Evolutionary conservation across 2,888 invertebrate genomes (phyloP).

Genomic region (Dynastes tityus): DNA sequence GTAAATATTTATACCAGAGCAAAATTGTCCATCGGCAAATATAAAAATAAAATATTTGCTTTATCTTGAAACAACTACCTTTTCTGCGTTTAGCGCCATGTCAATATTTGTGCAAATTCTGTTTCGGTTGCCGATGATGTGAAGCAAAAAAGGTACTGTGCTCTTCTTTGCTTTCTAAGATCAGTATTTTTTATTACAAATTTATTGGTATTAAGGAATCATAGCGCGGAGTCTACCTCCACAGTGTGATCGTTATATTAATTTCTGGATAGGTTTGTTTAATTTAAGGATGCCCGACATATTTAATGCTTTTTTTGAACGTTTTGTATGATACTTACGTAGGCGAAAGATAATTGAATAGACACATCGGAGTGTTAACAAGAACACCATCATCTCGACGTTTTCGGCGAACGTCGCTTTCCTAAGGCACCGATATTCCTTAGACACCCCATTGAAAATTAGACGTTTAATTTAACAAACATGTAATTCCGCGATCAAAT

Average conservation of each 20-base stretch:
- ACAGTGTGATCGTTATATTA: no score
- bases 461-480: slow-evolving; percentile 45
- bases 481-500: slow-evolving; percentile 53
- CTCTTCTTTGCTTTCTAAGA: no score
- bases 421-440: slow-evolving; percentile 9
- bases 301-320: no score
- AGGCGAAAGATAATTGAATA: slow-evolving; percentile 32
- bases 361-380: slow-evolving; percentile 17
- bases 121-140: background rate
- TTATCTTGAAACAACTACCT: background rate
- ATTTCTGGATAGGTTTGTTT: no score
- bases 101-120: background rate
- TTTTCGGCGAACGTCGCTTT: background rate
- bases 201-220: no score
- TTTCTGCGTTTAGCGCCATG: background rate
- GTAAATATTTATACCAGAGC: background rate
- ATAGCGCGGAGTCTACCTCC: no score
- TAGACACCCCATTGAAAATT: slow-evolving; percentile 34
- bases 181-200: no score
- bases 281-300: no score
- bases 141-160: slow-evolving; percentile 9
- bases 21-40: background rate
- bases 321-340: no score
- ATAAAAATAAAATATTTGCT: background rate
- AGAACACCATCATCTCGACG: slow-evolving; percentile 27